Evolutionary conservation across 2,888 invertebrate genomes (phyloP), one percentile per base, ranked within the genome.

Genomic region (Sturmia bella): DNA sequence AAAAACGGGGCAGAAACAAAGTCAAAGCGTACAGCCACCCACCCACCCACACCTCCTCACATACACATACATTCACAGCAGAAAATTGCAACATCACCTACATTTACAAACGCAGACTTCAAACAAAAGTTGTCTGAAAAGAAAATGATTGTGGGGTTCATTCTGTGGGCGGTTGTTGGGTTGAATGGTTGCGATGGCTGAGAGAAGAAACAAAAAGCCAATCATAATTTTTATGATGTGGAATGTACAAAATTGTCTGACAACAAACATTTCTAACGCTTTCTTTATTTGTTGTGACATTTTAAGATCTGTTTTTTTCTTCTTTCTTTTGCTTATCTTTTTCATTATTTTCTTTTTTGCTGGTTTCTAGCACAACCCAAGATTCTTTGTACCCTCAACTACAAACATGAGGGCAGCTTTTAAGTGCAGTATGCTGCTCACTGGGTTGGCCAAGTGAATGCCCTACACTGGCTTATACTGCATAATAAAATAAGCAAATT

Each of bases 161-260:
- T 48, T 52, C 19, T 32, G 57, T 66, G 75, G 75, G 43, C 54
- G 59, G 32, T 21, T 32, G 66, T 37, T 9, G 2, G 50, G 45
- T 37, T 32, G 32, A 17, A 1, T 54, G 37, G 19, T 11, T 19
- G 39, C 7, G 19, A 3, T 54, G 48, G 45, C 11, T 37, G 52
- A n/a, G 45, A 59, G 74, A 21, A 57, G 57, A 59, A 75, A 68
- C 74, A 83, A 83, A 85, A 85, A 87, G 85, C 89, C 89, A 90
- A 89, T 89, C 89, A 88, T 86, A 87, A 86, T 89, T 88, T 87
- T 87, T 88, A 88, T 89, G 87, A 88, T 87, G 87, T 88, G 89
- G 86, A 88, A 89, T 87, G 86, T 86, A 84, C 85, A 82, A 87
- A 87, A 88, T 89, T 87, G 87, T 85, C 85, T 88, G 87, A 86